Conservation (phyloP, 2,888 invertebrate genomes). For the Phlogophora meticulosa region DNA sequence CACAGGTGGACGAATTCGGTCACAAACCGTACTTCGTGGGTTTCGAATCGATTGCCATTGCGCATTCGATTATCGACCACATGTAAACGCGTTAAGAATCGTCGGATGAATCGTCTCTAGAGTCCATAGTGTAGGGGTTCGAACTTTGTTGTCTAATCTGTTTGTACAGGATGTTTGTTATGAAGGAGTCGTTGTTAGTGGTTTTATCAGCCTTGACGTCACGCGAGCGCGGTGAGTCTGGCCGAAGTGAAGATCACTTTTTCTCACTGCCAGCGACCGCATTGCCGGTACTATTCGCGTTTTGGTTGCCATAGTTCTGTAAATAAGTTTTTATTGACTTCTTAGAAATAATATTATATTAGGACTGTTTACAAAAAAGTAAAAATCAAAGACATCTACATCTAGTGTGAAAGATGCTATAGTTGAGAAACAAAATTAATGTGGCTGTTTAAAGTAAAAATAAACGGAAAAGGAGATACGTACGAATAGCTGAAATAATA, state of each 20-base stretch:
- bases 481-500: slow-evolving; percentile 34
- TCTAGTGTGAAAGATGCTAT: too few relatives aligned
- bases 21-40: background rate
- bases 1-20: background rate
- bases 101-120: slow-evolving; percentile 38
- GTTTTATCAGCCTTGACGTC: slow-evolving; percentile 27
- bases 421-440: background rate
- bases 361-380: background rate
- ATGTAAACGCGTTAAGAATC: slow-evolving; percentile 15
- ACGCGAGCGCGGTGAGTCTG: slow-evolving; percentile 15
- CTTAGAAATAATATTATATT: too few relatives aligned
- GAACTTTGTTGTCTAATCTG: slow-evolving; percentile 18
- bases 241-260: slow-evolving; percentile 73
- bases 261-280: slow-evolving; percentile 74
- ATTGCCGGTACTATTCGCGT: slow-evolving; percentile 60
- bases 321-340: background rate
- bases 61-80: too few relatives aligned
- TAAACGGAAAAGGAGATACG: background rate
- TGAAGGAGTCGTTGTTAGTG: slow-evolving; percentile 31
- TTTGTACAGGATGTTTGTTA: slow-evolving; percentile 10
- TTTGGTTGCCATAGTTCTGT: slow-evolving; percentile 81
- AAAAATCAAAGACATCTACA: background rate
- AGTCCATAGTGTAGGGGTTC: slow-evolving; percentile 22
- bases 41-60: too few relatives aligned
- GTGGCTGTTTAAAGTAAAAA: background rate